Conservation (phyloP, 2,888 invertebrate species). For the Frankliniella intonsa region DNA sequence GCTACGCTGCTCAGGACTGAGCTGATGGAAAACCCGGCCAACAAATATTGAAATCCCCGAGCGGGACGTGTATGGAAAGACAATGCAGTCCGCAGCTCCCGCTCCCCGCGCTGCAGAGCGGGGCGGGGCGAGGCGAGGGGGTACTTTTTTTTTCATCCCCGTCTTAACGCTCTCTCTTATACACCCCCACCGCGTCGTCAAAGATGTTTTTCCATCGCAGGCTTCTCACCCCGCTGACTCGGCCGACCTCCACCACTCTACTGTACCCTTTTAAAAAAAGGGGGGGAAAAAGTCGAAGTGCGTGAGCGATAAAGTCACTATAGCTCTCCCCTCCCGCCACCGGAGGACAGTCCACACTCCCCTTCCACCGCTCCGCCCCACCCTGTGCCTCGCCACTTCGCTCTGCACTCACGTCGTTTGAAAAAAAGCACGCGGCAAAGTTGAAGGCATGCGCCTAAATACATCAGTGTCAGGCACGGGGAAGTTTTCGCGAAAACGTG, state of each 20-base stretch:
- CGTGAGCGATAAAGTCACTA: background rate
- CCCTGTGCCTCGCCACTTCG: too few relatives aligned
- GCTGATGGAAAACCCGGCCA: conserved; percentile 2
- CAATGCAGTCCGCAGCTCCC: background rate
- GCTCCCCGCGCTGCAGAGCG: background rate
- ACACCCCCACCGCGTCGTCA: too few relatives aligned
- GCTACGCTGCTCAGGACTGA: background rate
- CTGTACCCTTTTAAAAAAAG: too few relatives aligned
- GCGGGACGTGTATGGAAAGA: background rate
- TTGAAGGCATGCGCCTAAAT: conserved; percentile 8
- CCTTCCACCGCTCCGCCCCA: too few relatives aligned
- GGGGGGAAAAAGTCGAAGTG: too few relatives aligned
- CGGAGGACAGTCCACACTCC: too few relatives aligned
- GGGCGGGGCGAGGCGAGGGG: background rate
- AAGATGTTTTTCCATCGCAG: too few relatives aligned
- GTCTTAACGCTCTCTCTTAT: background rate
- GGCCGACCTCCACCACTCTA: too few relatives aligned
- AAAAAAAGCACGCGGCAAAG: background rate
- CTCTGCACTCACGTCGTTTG: too few relatives aligned
- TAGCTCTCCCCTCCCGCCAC: background rate
- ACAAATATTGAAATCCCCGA: conserved; percentile 20
- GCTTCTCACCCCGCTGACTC: too few relatives aligned
- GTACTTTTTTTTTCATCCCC: background rate
- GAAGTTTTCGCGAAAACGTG: background rate
- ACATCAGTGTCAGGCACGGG: conserved; percentile 11